Percentiles rank a stretch among this genome's conserved stretches.
These are phyloP conservation scores for Scortum barcoo DNA, from an alignment of 2,113 vertebrate genomes.

Conservation along the genomic window DNA sequence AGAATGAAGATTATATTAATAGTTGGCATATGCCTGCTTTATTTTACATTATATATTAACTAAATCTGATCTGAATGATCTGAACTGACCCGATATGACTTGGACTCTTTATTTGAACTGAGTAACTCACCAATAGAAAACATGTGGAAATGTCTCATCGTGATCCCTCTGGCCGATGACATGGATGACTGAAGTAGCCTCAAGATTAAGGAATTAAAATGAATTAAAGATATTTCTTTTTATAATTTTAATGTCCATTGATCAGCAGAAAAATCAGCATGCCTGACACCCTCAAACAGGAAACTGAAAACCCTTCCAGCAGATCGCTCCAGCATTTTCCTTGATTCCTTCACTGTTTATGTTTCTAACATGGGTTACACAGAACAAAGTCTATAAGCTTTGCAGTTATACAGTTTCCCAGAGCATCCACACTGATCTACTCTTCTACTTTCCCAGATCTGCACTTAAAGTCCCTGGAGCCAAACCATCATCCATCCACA, in stretches of 20 bases:
- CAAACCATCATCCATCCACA: conserved; percentile 35
- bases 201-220: conserved; percentile 21
- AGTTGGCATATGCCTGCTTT: not conserved
- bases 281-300: not conserved
- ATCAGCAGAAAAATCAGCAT: not conserved
- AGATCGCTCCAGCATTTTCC: not conserved
- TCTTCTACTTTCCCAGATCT: conserved; percentile 12
- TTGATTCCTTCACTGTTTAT: not conserved
- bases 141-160: conserved; percentile 8
- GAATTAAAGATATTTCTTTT: not conserved
- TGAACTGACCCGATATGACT: not conserved
- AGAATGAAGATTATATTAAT: not conserved
- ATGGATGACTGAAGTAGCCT: conserved; percentile 15
- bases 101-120: conserved; percentile 25
- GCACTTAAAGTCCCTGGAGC: not conserved
- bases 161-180: conserved; percentile 12
- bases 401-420: not conserved
- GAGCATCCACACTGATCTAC: not conserved
- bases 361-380: not conserved
- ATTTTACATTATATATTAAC: not conserved
- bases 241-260: not conserved
- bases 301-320: conserved; percentile 3
- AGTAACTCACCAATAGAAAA: conserved; percentile 19
- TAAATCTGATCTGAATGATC: conserved; percentile 1
- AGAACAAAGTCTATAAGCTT: not conserved